Base-by-base conservation (phyloP, 2,113 vertebrate species). In the Poecile atricapillus region DNA sequence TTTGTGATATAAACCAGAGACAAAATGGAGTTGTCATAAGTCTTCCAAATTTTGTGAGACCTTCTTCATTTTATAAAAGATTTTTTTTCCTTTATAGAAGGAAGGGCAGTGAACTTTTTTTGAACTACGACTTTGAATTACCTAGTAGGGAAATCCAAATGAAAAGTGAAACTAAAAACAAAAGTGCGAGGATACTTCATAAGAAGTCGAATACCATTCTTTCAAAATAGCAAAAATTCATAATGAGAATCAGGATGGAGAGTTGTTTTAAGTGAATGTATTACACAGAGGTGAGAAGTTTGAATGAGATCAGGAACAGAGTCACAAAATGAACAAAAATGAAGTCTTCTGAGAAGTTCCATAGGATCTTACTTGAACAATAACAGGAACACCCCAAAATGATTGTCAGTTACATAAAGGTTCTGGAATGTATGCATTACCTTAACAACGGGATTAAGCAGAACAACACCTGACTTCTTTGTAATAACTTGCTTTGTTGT, bases 401-500 rank as follows among this genome's bases (percentile, higher is more conserved):
- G 18, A 13, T 14, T 75, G 43, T 89, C 70, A 90, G 52, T 55
- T 58, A 69, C 88, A 84, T n/a, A n/a, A 76, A 67, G 10, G 3
- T 49, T 85, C 52, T 71, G 25, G 41, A 71, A 89, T 33, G 27
- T 43, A 58, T 12, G 77, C 86, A 60, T 93, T 98, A 98, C 99
- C 99, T 99, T 99, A 96, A 99, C 89, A 74, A 99, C 98, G 3
- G 99, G 98, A 98, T 99, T 99, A 69, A 99, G 97, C 55, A 99
- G 98, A 83, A 99, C 98, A 4, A 99, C 99, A 44, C 98, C 99
- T 6, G 99, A 99, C 96, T 99, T 99, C 98, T 99, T 99, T 62
- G 99, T 99, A 97, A 99, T 99, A 88, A 99, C 98, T 93, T 99
- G 99, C 88, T 99, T 99, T 77, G 98, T 98, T 91, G 98, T 98